Base-by-base conservation (phyloP, 1,140 invertebrate species). In the Lepidurus couesii region DNA sequence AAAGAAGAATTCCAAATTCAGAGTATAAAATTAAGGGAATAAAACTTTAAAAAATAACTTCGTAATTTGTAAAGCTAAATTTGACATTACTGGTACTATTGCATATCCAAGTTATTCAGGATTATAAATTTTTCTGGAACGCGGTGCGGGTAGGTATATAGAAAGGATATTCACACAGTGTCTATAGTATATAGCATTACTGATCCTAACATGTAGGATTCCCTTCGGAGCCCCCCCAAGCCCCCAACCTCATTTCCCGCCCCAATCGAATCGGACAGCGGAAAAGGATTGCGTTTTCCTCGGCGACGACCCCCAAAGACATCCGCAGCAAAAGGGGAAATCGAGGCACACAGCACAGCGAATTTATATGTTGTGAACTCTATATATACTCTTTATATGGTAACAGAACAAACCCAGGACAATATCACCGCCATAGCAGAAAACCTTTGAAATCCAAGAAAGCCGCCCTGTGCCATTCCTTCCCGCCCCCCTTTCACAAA, bases 261-360 rank as follows among this genome's bases (percentile, higher is more conserved):
- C 53, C 53, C 53, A 65, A 65, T 65, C 53, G 53, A 65, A 65
- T 65, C 53, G 53, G 53, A 65, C 53, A 65, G 53, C 53, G 53
- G 53, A 65, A 65, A 65, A 65, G 53, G 53, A 65, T 65, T 65
- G 53, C 53, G 53, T 65, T 65, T 65, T 65, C 53, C 53, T 65
- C 53, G 53, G 53, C 53, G 53, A 65, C 53, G 53, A n/a, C 53
- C 53, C 53, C 53, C 21, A 65, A 65, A 9, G 8, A 21, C 53
- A 65, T 65, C 53, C 53, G 13, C 16, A 65, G 21, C 10, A 47
- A 65, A 65, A 16, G 53, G 21, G 53, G 53, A 65, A 65, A 65
- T 65, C 53, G 21, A 65, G 53, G 53, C 53, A 65, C 34, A 34
- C 34, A 65, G 53, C 53, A n/a, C 53, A 65, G 53, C 16, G 53